These are phyloP conservation scores for Nemopilema nomurai DNA, from an alignment of 30 jellyfish, hydroid and myxozoan species.

Conservation along the genomic window DNA sequence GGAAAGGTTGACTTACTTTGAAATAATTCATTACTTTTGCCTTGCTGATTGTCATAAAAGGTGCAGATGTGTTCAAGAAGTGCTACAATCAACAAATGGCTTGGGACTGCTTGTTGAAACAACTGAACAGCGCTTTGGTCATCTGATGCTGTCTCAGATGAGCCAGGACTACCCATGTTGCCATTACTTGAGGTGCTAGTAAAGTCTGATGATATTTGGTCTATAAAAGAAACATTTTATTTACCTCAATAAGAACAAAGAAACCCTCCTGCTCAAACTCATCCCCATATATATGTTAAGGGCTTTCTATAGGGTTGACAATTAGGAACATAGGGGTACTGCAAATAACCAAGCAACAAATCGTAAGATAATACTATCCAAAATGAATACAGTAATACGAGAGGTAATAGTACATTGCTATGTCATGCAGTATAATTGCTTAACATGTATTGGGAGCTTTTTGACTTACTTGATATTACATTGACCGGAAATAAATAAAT, in stretches of 20 bases:
- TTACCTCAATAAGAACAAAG: neutral
- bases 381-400: too few species aligned
- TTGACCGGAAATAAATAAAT: too few species aligned
- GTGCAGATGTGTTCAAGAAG: slow-evolving; percentile 85
- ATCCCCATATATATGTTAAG: too few species aligned
- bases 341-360: too few species aligned
- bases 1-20: slow-evolving; percentile 43
- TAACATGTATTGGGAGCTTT: too few species aligned
- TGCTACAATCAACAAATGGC: slow-evolving; percentile 75
- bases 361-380: too few species aligned
- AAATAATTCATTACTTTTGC: slow-evolving; percentile 61
- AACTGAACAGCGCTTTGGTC: slow-evolving; percentile 8
- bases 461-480: too few species aligned
- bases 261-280: too few species aligned
- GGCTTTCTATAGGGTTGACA: too few species aligned
- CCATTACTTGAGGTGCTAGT: neutral
- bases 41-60: slow-evolving; percentile 50
- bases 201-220: neutral
- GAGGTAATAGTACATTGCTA: too few species aligned
- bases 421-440: too few species aligned
- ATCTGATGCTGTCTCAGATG: neutral
- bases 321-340: too few species aligned
- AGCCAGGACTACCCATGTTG: neutral
- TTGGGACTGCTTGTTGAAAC: slow-evolving; percentile 53
- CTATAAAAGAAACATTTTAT: neutral